Evolutionary conservation across 2,888 invertebrate species (phyloP).

Genomic region (Hirtodrosophila alboralis): DNA sequence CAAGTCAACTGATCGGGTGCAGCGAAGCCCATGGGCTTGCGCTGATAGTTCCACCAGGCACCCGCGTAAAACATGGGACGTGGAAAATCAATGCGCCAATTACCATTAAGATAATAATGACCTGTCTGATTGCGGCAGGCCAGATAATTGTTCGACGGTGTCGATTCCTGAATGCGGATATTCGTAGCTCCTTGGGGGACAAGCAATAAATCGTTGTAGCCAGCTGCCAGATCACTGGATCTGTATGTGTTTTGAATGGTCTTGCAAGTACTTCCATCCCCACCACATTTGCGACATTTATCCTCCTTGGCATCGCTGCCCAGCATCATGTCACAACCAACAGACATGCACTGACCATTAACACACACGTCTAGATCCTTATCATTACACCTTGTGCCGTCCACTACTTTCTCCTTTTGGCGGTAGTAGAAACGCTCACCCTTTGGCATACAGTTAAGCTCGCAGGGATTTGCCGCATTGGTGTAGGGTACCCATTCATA

Average conservation of each 20-base stretch:
- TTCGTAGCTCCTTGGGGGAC: constrained; percentile 97
- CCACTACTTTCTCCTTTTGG: constrained; percentile 91
- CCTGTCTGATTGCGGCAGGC: constrained; percentile 93
- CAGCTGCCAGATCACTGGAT: constrained; percentile 89
- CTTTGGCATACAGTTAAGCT: constrained; percentile 97
- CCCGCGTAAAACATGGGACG: constrained; percentile 91
- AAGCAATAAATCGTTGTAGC: constrained; percentile 95
- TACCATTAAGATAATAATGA: constrained; percentile 96
- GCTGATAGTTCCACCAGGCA: constrained; percentile 93
- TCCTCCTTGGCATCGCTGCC: constrained; percentile 95
- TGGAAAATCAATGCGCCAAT: constrained; percentile 97
- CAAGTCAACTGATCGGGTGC: constrained; percentile 93
- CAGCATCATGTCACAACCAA: constrained; percentile 97
- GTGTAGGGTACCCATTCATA: constrained; percentile 96
- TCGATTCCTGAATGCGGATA: constrained; percentile 91
- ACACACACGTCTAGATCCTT: constrained; percentile 96
- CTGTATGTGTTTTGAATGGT: constrained; percentile 90
- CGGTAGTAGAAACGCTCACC: constrained; percentile 96
- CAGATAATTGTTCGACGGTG: constrained; percentile 94
- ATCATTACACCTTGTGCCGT: constrained; percentile 93
- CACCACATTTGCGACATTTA: constrained; percentile 96
- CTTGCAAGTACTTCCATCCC: constrained; percentile 94
- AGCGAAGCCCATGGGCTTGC: constrained; percentile 91
- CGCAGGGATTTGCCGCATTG: constrained; percentile 95
- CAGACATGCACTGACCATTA: constrained; percentile 95